phyloP scores from a whole-genome alignment of 2,113 vertebrate genomes.

The Talpa occidentalis region DNA sequence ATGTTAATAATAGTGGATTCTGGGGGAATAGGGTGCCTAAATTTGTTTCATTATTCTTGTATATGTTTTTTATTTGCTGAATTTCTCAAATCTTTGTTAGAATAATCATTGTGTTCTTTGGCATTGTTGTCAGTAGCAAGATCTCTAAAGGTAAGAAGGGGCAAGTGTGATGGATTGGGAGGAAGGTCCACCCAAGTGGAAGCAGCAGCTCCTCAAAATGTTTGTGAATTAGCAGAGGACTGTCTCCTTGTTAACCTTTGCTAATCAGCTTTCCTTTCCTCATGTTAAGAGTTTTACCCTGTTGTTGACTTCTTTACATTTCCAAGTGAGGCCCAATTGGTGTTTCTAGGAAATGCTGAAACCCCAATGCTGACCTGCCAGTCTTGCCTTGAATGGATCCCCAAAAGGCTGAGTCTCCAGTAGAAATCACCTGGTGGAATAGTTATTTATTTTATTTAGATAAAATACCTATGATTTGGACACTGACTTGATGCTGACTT shows the following conservation, averaged over 20 bases:
- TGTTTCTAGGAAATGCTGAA: background rate
- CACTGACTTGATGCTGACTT: background rate
- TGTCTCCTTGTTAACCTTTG: background rate
- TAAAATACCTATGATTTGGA: background rate
- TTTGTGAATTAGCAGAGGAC: background rate
- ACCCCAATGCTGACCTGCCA: background rate
- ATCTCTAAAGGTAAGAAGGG: background rate
- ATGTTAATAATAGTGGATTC: conserved; percentile 24
- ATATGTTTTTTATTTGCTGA: background rate
- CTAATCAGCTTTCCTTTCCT: conserved; percentile 13
- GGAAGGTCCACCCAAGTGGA: background rate
- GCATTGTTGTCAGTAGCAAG: background rate
- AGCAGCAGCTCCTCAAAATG: background rate
- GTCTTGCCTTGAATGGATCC: background rate
- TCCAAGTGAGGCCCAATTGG: conserved; percentile 5
- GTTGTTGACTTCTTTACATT: background rate
- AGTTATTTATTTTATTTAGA: conserved; percentile 20
- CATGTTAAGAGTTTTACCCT: background rate
- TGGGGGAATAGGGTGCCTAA: background rate
- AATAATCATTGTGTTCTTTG: background rate
- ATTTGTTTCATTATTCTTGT: conserved; percentile 24
- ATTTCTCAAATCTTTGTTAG: conserved; percentile 14
- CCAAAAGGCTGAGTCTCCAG: background rate
- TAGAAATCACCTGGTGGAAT: background rate
- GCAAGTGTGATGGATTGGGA: no score